phyloP scores from a whole-genome alignment of 2,113 vertebrate genomes.

The Anhinga anhinga region DNA sequence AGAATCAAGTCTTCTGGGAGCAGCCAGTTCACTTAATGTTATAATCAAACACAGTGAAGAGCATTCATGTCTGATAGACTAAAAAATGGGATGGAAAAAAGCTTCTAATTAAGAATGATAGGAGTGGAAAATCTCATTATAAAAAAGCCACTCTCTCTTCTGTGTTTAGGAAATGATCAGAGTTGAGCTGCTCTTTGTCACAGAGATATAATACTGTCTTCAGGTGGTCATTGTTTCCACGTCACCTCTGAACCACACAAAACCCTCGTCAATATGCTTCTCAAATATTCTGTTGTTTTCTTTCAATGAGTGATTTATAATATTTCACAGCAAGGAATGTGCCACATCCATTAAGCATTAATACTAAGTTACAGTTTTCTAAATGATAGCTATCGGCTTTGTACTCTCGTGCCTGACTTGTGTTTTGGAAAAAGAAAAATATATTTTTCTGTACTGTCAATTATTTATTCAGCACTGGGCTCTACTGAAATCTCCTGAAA shows the following conservation, averaged over 20 bases:
- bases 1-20: constrained; percentile 14
- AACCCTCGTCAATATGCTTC: neutral
- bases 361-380: constrained; percentile 41
- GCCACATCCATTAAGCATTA: constrained; percentile 58
- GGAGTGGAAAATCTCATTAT: constrained; percentile 44
- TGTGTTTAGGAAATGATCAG: neutral
- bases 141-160: neutral
- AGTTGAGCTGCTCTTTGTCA: constrained; percentile 19
- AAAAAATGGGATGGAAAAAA: constrained; percentile 10
- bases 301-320: constrained; percentile 50
- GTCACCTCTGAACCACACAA: constrained; percentile 42
- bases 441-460: neutral
- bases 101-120: constrained; percentile 37
- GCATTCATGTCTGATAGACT: constrained; percentile 9
- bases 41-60: neutral
- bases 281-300: constrained; percentile 45
- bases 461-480: constrained; percentile 10
- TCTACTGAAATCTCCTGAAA: neutral
- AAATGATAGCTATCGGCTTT: constrained; percentile 26
- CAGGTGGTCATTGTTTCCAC: constrained; percentile 38
- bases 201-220: constrained; percentile 1
- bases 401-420: constrained; percentile 22
- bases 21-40: neutral
- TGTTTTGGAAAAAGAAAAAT: constrained; percentile 40
- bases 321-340: constrained; percentile 42